phyloP scores from a whole-genome alignment of 2,797 vertebrate species.

The Dicrostonyx torquatus region DNA sequence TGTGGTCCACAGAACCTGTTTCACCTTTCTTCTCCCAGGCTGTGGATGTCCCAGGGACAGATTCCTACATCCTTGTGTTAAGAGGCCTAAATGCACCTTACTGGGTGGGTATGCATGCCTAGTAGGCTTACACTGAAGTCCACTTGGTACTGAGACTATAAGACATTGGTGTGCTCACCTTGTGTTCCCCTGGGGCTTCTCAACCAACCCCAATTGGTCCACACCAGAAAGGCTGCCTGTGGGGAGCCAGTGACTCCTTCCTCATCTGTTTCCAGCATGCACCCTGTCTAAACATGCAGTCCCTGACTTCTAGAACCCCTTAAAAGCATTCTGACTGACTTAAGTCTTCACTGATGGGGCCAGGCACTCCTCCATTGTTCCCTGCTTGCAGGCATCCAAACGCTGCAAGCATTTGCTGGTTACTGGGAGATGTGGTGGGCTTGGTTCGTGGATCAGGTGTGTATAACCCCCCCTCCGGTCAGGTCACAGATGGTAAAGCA shows the following conservation, averaged over 20 bases:
- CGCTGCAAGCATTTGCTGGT: neutral
- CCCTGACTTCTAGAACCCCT: neutral
- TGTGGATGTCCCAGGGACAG: neutral
- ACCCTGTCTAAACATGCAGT: neutral
- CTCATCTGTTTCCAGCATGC: neutral
- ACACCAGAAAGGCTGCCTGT: neutral
- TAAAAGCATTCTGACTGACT: neutral
- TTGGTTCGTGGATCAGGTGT: neutral
- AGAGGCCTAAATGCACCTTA: neutral
- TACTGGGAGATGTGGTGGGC: neutral
- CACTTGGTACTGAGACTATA: fast-evolving
- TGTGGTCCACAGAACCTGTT: neutral
- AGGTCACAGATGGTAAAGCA: neutral
- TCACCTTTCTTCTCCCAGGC: neutral
- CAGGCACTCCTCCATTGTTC: neutral
- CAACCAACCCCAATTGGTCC: neutral
- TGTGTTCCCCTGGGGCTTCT: neutral
- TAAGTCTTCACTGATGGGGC: neutral
- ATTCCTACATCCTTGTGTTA: neutral
- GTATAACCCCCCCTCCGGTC: neutral
- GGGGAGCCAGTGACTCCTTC: neutral
- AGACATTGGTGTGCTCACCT: neutral
- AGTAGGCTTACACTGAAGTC: neutral
- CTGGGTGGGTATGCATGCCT: too few relatives aligned
- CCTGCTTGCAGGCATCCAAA: neutral